Base-by-base conservation (phyloP, 2,797 vertebrate genomes). In the Crenuchus spilurus region DNA sequence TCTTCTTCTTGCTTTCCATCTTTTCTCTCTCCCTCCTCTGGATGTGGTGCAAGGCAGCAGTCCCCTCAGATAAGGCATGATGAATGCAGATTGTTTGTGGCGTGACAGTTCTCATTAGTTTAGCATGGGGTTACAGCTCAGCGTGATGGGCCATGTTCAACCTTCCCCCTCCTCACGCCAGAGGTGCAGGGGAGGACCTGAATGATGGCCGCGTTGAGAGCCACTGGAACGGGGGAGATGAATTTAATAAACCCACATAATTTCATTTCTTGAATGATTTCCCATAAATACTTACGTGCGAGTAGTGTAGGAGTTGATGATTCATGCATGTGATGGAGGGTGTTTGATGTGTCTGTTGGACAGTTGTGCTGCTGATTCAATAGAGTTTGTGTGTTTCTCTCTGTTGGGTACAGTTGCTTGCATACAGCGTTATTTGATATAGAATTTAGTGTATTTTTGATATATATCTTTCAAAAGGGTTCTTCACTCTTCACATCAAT, bases 11-110 rank as follows among this genome's bases (percentile, higher is more conserved):
- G 39, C 54, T 71, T 37, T 31, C 20, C 26, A 10, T 73, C 37
- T 65, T n/a, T 33, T 18, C 14, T 24, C 26, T 14, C 42, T 72
- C 57, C 26, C 1, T 8, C 39, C n/a, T 11, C 22, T 26, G 6
- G n/a, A 33, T 64, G 41, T 13, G 33, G n/a, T 75, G 68, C 6
- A 6, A 39, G 60, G 30, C 67, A 80, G 80, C 79, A 75, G 81
- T 70, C 28, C 83, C 81, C 72, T 80, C 80, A 86, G 90, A 92
- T 91, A 91, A 92, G 87, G 85, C 85, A 87, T 91, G 90, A 91
- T 92, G 84, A 91, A 92, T 92, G 91, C 90, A 90, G 90, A 92
- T 92, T 90, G 91, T 91, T 90, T 87, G 84, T 79, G 16, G 80
- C 71, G 73, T 88, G 91, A 90, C 90, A 91, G 87, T 78, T 67